Percentiles rank a stretch among this genome's conserved stretches.
Conservation (phyloP, 2,888 invertebrate genomes). For the Protonemura montana region DNA sequence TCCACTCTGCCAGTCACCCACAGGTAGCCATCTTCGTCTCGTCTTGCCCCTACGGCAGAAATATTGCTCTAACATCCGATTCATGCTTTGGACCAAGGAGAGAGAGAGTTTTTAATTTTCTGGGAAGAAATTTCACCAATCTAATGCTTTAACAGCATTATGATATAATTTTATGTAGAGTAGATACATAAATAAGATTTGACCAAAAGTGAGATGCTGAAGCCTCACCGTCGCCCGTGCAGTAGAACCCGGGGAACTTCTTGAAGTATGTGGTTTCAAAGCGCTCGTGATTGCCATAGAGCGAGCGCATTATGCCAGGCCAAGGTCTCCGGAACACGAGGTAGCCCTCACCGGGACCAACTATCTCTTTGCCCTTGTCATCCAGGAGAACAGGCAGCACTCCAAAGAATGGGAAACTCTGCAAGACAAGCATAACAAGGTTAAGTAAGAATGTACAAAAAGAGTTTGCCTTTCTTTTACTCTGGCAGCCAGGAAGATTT, state of each 20-base stretch:
- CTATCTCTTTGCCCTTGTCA: constrained; percentile 84
- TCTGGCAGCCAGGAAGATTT: too few species aligned
- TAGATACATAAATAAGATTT: too few species aligned
- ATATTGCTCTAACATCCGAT: not conserved
- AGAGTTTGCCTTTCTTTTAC: too few species aligned
- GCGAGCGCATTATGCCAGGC: constrained; percentile 97
- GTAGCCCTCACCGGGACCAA: constrained; percentile 92
- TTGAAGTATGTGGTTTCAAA: constrained; percentile 94
- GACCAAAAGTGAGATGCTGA: not conserved
- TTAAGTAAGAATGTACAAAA: not conserved
- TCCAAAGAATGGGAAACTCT: constrained; percentile 98
- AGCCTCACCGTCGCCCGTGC: constrained; percentile 94
- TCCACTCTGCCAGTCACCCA: constrained; percentile 98
- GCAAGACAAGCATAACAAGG: constrained; percentile 51
- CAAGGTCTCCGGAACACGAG: constrained; percentile 94
- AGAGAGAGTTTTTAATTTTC: not conserved
- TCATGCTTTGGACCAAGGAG: not conserved
- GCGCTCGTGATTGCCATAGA: constrained; percentile 89
- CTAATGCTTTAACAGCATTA: too few species aligned
- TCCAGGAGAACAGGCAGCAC: constrained; percentile 88
- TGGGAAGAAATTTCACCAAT: too few species aligned
- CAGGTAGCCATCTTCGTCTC: constrained; percentile 93
- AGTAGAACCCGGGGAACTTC: constrained; percentile 96
- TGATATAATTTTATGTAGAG: too few species aligned
- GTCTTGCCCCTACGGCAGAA: constrained; percentile 71